phyloP scores from a whole-genome alignment of 1,140 invertebrate genomes.

The Drosophila pectinifera region DNA sequence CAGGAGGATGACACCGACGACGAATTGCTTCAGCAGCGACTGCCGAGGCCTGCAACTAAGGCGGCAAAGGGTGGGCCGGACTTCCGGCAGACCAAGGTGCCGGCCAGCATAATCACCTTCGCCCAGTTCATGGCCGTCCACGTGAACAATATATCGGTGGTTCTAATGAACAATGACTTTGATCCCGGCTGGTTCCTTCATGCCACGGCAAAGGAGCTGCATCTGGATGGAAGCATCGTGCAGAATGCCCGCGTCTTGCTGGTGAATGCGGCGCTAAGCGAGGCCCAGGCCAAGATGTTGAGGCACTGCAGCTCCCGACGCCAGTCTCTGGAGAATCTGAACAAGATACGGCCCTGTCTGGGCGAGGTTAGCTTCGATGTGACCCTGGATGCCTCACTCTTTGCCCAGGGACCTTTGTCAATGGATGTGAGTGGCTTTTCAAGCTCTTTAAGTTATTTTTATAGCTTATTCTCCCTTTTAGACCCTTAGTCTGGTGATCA shows the following conservation, averaged over 20 bases:
- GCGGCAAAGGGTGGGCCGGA: constrained; percentile 86
- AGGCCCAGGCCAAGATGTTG: constrained; percentile 86
- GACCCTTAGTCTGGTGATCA: constrained; percentile 91
- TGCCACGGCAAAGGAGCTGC: constrained; percentile 90
- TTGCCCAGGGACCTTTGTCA: constrained; percentile 91
- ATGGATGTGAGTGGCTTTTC: constrained; percentile 88
- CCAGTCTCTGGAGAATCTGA: constrained; percentile 77
- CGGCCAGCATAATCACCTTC: constrained; percentile 91
- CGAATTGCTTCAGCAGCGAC: constrained; percentile 65
- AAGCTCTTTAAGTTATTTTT: background rate
- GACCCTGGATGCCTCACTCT: constrained; percentile 90
- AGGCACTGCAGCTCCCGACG: constrained; percentile 82
- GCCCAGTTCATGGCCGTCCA: constrained; percentile 96
- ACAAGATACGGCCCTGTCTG: constrained; percentile 86
- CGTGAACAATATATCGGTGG: constrained; percentile 92
- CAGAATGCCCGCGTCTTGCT: constrained; percentile 90
- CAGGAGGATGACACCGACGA: constrained; percentile 53
- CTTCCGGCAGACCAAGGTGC: constrained; percentile 90
- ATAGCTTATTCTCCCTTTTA: constrained; percentile 84
- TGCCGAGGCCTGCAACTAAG: constrained; percentile 48
- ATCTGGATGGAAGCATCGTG: constrained; percentile 91
- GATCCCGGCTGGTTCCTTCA: constrained; percentile 91
- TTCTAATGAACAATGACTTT: constrained; percentile 87
- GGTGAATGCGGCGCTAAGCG: constrained; percentile 89
- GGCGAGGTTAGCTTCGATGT: constrained; percentile 90